Conservation (phyloP, 2,797 vertebrate genomes). For the Orientallactaga sibirica region DNA sequence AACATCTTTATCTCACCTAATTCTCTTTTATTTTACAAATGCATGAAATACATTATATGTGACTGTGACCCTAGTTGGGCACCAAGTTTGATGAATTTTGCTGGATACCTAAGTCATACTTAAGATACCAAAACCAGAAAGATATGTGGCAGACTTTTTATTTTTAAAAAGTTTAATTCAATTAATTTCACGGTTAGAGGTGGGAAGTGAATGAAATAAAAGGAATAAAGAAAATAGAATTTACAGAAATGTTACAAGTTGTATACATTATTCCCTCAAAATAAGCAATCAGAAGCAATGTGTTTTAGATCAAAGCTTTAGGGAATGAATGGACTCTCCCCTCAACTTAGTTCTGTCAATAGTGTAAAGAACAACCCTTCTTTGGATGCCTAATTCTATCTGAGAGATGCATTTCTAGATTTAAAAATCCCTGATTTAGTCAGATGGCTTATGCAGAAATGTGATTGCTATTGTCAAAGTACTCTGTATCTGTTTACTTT, state of each 20-base stretch:
- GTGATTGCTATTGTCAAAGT: constrained; percentile 19
- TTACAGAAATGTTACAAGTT: background rate
- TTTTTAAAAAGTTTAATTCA: background rate
- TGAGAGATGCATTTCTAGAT: constrained; percentile 33
- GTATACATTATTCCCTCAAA: background rate
- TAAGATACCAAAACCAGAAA: background rate
- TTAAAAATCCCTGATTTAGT: constrained; percentile 20
- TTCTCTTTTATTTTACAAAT: background rate
- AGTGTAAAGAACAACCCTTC: background rate
- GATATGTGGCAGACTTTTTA: background rate
- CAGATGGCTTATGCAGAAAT: background rate
- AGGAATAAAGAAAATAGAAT: background rate
- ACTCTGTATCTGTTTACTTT: background rate
- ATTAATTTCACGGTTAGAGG: background rate
- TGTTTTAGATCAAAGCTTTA: background rate
- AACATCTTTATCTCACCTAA: background rate
- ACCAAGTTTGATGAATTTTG: background rate
- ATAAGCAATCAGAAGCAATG: background rate
- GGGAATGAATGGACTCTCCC: background rate
- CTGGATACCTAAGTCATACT: background rate
- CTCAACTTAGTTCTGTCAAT: background rate
- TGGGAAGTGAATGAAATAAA: background rate
- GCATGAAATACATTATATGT: background rate
- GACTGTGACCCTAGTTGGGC: background rate
- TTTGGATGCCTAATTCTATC: constrained; percentile 13